These are phyloP conservation scores for Rhamnusium bicolor DNA, from an alignment of 2,888 invertebrate genomes.

Conservation along the genomic window DNA sequence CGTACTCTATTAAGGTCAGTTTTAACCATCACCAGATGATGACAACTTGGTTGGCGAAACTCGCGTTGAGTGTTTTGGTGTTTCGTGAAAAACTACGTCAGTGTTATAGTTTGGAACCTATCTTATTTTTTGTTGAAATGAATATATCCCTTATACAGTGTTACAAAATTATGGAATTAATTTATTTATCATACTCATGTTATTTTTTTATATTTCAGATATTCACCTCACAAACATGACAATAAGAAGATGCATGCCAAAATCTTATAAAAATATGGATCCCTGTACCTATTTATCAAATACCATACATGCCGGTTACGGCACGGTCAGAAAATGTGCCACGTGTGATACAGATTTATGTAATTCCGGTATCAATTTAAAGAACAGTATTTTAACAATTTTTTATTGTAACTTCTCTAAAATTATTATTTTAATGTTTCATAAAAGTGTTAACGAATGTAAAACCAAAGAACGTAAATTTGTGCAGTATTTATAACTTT, in stretches of 20 bases:
- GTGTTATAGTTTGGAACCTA: no score
- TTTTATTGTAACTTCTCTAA: conserved; percentile 3
- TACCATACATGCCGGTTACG: conserved; percentile 17
- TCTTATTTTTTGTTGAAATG: not conserved
- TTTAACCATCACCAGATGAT: no score
- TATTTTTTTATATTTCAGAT: conserved; percentile 29
- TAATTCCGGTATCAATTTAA: conserved; percentile 34
- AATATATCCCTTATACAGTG: not conserved
- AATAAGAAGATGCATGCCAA: conserved; percentile 39
- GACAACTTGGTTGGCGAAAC: no score
- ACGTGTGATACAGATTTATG: conserved; percentile 42
- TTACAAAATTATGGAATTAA: no score
- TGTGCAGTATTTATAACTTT: not conserved
- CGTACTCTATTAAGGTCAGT: no score
- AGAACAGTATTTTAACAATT: not conserved
- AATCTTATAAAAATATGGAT: conserved; percentile 9
- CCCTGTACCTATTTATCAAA: conserved; percentile 28
- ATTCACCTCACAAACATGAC: conserved; percentile 29
- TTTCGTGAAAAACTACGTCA: no score
- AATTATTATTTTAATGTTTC: conserved; percentile 6
- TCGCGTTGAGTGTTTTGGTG: no score
- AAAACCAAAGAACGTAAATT: not conserved
- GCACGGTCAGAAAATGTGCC: conserved; percentile 32
- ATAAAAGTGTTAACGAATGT: not conserved
- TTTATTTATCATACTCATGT: no score